Conservation (phyloP, 2,888 invertebrate species). For the Sympetrum striolatum region DNA sequence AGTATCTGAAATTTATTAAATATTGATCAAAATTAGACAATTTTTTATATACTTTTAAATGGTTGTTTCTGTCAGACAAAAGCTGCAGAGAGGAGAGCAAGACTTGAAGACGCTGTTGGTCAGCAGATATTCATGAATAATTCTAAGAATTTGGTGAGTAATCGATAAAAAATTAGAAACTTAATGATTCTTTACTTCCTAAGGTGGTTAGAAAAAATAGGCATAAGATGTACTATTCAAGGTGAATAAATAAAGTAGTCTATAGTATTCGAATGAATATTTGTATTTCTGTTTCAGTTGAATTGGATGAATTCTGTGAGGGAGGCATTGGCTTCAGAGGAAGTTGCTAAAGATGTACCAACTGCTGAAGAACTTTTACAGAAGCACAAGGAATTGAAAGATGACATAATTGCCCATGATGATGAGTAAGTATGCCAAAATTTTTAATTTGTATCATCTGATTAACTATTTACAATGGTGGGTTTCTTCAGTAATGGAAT, state of each 20-base stretch:
- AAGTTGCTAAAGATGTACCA: conserved; percentile 84
- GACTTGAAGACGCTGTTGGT: conserved; percentile 93
- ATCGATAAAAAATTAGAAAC: neutral
- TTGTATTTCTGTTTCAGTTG: conserved; percentile 61
- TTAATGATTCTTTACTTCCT: no score
- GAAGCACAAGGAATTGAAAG: conserved; percentile 87
- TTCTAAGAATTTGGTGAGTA: conserved; percentile 70
- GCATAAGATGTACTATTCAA: neutral
- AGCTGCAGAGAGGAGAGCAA: conserved; percentile 80
- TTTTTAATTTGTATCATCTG: neutral
- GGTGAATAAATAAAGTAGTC: neutral
- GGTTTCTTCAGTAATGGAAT: no score
- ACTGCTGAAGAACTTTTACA: conserved; percentile 91
- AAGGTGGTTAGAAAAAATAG: neutral
- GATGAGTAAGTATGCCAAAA: conserved; percentile 74
- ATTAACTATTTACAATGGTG: no score
- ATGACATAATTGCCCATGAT: conserved; percentile 88
- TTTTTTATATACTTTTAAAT: conserved; percentile 42
- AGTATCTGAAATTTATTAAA: neutral
- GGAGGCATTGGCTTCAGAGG: conserved; percentile 79
- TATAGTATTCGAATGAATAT: neutral
- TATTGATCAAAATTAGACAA: neutral
- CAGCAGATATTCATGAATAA: conserved; percentile 92
- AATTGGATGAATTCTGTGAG: conserved; percentile 83
- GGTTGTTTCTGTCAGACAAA: conserved; percentile 66